These are phyloP conservation scores for Apis florea DNA, from an alignment of 1,140 invertebrate species.

Conservation along the genomic window DNA sequence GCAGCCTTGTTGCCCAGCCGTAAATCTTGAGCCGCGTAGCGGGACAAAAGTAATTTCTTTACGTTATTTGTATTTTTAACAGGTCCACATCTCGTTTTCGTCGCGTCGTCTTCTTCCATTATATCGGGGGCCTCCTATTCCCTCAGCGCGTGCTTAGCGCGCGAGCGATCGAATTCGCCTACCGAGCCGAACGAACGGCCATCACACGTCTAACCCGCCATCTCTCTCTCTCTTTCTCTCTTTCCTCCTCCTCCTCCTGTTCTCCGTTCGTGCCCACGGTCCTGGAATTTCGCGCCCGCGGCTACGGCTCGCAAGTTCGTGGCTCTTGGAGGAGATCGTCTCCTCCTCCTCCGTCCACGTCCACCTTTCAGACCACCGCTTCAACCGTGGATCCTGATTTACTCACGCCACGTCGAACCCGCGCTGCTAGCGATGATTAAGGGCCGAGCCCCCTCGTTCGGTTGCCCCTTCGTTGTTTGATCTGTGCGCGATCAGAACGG, in stretches of 20 bases:
- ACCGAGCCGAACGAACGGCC: too few relatives aligned
- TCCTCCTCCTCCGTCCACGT: background rate
- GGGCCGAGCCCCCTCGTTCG: background rate
- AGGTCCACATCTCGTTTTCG: conserved; percentile 57
- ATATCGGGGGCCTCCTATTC: too few relatives aligned
- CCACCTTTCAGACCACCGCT: background rate
- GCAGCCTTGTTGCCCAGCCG: conserved; percentile 77
- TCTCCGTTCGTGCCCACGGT: background rate
- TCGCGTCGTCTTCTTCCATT: conserved; percentile 17
- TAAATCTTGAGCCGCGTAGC: conserved; percentile 75
- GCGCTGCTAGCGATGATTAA: background rate
- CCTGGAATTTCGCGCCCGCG: conserved; percentile 31
- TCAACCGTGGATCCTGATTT: conserved; percentile 23
- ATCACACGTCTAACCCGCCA: too few relatives aligned
- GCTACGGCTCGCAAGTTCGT: conserved; percentile 12
- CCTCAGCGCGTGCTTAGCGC: too few relatives aligned
- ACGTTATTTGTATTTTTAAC: conserved; percentile 79
- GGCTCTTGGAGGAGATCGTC: background rate
- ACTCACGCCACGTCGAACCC: background rate
- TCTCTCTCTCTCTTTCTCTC: too few relatives aligned
- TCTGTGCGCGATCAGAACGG: background rate
- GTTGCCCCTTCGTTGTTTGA: background rate
- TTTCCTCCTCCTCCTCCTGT: too few relatives aligned
- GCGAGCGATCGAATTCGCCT: too few relatives aligned
- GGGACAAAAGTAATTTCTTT: conserved; percentile 79